phyloP scores from a whole-genome alignment of 2,113 vertebrate species.

The Catagonus wagneri region DNA sequence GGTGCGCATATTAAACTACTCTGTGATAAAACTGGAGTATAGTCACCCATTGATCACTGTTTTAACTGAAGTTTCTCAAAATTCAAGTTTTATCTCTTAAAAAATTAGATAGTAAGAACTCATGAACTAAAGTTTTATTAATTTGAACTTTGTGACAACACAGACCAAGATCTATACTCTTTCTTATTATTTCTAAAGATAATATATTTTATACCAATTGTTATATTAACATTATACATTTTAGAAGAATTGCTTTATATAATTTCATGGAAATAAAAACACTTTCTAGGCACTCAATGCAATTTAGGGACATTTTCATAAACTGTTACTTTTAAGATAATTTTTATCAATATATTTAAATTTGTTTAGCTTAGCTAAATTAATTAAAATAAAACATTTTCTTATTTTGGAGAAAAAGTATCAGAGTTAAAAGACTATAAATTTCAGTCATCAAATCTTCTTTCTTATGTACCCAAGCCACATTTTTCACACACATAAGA shows the following conservation, averaged over 20 bases:
- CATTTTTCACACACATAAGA: not conserved
- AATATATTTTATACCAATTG: not conserved
- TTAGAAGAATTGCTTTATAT: not conserved
- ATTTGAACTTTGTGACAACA: not conserved
- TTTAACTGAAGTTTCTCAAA: conserved; percentile 13
- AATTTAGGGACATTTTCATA: not conserved
- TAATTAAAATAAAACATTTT: not conserved
- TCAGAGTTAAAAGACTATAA: not conserved
- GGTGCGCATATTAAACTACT: not conserved
- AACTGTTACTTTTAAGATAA: not conserved
- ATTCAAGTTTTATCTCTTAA: not conserved
- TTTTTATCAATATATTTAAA: conserved; percentile 27
- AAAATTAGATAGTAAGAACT: not conserved
- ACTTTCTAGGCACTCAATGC: not conserved
- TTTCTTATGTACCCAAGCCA: not conserved
- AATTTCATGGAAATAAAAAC: not conserved
- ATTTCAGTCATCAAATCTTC: not conserved
- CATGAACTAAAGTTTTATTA: not conserved
- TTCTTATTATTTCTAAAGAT: not conserved
- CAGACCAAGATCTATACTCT: not conserved
- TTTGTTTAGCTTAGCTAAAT: not conserved
- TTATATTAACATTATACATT: not conserved
- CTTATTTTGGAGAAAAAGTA: not conserved
- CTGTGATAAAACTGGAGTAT: not conserved
- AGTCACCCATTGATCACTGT: not conserved